Conservation (phyloP, 2,113 vertebrate species). For the Taxidea taxus region DNA sequence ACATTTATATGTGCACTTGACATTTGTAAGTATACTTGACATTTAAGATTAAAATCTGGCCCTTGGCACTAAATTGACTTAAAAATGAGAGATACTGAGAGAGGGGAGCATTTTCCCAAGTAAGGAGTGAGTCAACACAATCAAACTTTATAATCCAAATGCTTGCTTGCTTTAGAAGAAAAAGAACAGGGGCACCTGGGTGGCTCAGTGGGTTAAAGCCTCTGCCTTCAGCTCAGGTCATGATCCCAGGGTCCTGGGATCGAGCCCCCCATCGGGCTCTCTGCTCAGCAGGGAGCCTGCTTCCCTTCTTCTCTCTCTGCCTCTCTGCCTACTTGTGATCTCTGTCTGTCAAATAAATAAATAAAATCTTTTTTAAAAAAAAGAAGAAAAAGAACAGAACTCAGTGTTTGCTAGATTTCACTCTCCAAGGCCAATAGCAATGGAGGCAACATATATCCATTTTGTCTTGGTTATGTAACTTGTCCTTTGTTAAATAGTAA, state of each 20-base stretch:
- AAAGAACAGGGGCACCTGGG: too few species aligned
- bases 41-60: conserved; percentile 60
- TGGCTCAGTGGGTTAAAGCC: too few species aligned
- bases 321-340: too few species aligned
- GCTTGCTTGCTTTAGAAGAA: conserved; percentile 14
- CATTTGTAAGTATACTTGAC: conserved; percentile 65
- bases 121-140: background rate
- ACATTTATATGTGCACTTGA: conserved; percentile 65
- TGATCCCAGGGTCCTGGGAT: too few species aligned
- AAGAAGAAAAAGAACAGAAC: background rate
- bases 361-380: too few species aligned
- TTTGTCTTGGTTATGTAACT: background rate
- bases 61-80: conserved; percentile 50
- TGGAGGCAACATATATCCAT: background rate
- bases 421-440: background rate
- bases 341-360: too few species aligned
- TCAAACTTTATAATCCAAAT: conserved; percentile 35
- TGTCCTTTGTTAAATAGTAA: background rate
- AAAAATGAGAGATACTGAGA: conserved; percentile 40
- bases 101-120: background rate
- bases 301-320: too few species aligned
- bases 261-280: too few species aligned
- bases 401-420: conserved; percentile 18
- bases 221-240: too few species aligned
- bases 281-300: too few species aligned